These are phyloP conservation scores for Cricetomys ansorgei DNA, from an alignment of 2,113 vertebrate species.

Conservation along the genomic window DNA sequence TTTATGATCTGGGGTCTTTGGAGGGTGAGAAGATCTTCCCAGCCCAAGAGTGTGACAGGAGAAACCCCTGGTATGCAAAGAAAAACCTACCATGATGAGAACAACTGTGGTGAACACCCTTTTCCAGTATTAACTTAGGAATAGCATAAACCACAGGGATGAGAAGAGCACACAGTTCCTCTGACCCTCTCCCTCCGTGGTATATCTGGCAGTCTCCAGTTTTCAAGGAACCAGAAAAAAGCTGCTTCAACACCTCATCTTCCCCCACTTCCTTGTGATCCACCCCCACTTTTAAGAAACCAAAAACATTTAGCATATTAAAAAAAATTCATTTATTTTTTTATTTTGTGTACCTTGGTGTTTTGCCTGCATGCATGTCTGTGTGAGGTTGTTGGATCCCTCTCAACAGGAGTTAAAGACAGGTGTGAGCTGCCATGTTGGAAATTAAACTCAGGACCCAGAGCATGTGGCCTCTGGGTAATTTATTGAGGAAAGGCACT, in stretches of 20 bases:
- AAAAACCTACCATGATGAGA: neutral
- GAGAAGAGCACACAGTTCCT: neutral
- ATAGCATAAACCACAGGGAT: no score
- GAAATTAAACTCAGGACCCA: no score
- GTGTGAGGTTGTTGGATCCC: no score
- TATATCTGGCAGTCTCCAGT: neutral
- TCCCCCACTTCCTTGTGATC: neutral
- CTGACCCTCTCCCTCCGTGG: neutral
- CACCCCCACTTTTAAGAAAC: neutral
- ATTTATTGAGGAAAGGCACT: no score
- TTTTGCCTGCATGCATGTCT: no score
- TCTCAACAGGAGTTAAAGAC: no score
- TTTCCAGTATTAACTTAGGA: neutral
- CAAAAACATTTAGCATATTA: neutral
- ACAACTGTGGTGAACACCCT: neutral
- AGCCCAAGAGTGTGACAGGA: neutral
- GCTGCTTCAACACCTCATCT: neutral
- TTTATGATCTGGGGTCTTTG: neutral
- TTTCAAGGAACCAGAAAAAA: neutral
- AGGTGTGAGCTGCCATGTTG: no score
- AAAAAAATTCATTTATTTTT: no score
- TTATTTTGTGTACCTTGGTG: neutral
- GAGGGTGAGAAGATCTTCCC: neutral
- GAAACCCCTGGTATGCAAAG: neutral
- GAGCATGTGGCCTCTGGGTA: no score